phyloP scores from a whole-genome alignment of 2,797 vertebrate genomes.

The Tenualosa ilisha region DNA sequence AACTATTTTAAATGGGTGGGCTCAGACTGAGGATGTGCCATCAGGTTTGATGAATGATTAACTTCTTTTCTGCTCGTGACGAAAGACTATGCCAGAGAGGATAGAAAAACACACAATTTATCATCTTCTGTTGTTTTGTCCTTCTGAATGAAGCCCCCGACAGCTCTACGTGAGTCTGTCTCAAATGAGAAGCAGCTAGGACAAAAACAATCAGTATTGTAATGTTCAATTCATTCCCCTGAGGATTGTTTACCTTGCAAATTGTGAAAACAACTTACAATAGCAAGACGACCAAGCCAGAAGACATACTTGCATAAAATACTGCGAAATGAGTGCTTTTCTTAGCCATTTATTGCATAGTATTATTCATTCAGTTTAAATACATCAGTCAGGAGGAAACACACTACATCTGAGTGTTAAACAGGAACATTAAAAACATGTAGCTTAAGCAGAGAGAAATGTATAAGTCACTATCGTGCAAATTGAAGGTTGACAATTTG shows the following conservation, averaged over 20 bases:
- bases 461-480: not conserved
- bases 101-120: slow-evolving; percentile 28
- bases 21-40: not conserved
- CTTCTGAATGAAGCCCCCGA: not conserved
- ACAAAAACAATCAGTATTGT: not conserved
- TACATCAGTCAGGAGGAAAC: not conserved
- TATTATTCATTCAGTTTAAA: slow-evolving; percentile 12
- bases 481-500: not conserved
- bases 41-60: slow-evolving; percentile 10
- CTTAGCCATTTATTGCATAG: not conserved
- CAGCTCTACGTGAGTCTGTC: not conserved
- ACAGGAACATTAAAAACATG: not conserved
- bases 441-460: not conserved
- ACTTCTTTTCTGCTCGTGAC: slow-evolving; percentile 14
- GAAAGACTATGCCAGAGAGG: slow-evolving; percentile 25
- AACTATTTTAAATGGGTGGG: not conserved
- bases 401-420: not conserved
- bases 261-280: not conserved
- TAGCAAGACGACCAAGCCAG: not conserved
- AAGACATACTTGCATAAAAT: not conserved
- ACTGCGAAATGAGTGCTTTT: not conserved
- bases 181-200: not conserved
- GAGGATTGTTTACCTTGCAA: not conserved
- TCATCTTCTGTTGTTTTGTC: slow-evolving; percentile 26
- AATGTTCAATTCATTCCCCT: not conserved